Conservation (phyloP, 2,797 vertebrate species). For the Lutjanus argentimaculatus region DNA sequence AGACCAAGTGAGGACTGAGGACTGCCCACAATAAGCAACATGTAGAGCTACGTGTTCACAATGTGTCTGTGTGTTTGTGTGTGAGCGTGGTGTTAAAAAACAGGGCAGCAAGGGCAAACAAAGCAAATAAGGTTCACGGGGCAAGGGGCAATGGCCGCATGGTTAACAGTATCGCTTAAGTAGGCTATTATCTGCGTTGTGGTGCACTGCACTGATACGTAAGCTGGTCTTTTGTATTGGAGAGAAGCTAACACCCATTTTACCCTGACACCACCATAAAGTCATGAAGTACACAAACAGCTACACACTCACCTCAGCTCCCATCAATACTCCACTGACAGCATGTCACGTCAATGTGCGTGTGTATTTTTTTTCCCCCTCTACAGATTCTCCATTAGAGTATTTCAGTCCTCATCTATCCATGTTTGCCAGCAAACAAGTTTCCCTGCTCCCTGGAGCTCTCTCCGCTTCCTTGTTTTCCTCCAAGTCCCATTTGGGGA, state of each 20-base stretch:
- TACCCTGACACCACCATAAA: constrained; percentile 33
- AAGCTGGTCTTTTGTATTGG: constrained; percentile 19
- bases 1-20: constrained; percentile 26
- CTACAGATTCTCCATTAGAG: constrained; percentile 55
- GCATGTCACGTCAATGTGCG: constrained; percentile 39
- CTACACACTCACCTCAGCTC: constrained; percentile 38
- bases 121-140: constrained; percentile 69
- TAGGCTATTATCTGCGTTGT: constrained; percentile 55
- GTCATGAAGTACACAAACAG: constrained; percentile 18
- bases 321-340: constrained; percentile 50
- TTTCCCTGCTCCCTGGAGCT: constrained; percentile 67
- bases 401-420: constrained; percentile 56
- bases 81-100: constrained; percentile 50
- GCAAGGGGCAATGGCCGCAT: constrained; percentile 72
- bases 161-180: constrained; percentile 56
- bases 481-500: constrained; percentile 75
- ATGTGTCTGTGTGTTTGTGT: constrained; percentile 26
- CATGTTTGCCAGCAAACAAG: constrained; percentile 57
- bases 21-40: constrained; percentile 26
- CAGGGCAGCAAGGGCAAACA: constrained; percentile 55
- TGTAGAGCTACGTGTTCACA: constrained; percentile 20
- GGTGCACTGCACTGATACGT: constrained; percentile 34
- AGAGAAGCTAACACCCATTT: constrained; percentile 21
- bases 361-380: constrained; percentile 31
- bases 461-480: constrained; percentile 69